These are phyloP conservation scores for Bambusicola thoracicus DNA, from an alignment of 2,113 vertebrate species.

Conservation along the genomic window DNA sequence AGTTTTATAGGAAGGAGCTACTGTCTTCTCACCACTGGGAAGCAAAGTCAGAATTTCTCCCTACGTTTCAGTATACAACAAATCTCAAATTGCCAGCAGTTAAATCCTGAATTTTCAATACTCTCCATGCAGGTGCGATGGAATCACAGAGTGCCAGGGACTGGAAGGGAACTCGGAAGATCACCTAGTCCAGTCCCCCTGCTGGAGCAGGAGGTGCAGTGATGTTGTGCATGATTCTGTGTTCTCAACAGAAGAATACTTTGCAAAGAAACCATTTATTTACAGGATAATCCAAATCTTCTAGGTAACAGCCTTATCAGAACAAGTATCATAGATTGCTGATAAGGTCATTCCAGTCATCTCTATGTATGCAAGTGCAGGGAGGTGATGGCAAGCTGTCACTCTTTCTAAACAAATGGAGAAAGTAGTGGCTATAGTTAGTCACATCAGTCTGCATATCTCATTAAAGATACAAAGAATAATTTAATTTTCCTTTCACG, in stretches of 20 bases:
- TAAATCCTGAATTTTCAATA: not conserved
- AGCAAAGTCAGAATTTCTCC: not conserved
- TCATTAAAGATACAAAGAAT: not conserved
- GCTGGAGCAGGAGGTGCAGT: not conserved
- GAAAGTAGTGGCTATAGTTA: not conserved
- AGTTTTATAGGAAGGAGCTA: not conserved
- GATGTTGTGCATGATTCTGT: not conserved
- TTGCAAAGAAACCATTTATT: not conserved
- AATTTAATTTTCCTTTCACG: not conserved
- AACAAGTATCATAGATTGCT: not conserved
- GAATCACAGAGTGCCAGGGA: too few relatives aligned
- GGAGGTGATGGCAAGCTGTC: not conserved
- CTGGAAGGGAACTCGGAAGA: too few relatives aligned
- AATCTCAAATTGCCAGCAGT: not conserved
- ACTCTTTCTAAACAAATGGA: not conserved
- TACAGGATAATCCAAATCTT: not conserved
- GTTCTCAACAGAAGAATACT: not conserved
- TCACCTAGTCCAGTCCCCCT: too few relatives aligned
- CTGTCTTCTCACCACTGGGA: not conserved
- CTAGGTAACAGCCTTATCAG: not conserved
- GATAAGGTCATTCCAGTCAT: not conserved
- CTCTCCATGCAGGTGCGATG: rapidly evolving
- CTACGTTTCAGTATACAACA: not conserved
- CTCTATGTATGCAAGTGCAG: not conserved
- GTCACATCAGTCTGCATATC: not conserved